A percentile compares a stretch with the other conserved stretches of the same genome.
phyloP scores from a whole-genome alignment of 1,140 invertebrate genomes.

The Caenorhabditis inopinata region DNA sequence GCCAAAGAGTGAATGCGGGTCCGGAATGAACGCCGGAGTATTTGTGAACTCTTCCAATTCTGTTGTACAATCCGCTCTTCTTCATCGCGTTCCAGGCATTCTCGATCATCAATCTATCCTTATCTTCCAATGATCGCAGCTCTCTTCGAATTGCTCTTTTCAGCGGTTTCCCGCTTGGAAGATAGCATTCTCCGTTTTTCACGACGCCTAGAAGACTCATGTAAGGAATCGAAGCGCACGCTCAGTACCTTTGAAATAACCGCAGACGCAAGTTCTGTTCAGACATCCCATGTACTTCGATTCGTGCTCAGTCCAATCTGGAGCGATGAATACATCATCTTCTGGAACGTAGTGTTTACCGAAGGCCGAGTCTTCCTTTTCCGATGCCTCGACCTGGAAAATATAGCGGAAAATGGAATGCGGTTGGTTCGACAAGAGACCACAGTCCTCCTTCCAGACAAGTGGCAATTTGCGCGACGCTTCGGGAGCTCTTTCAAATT shows the following conservation, averaged over 20 bases:
- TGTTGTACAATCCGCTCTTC: conserved; percentile 43
- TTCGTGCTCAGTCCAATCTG: conserved; percentile 36
- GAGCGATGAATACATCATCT: conserved; percentile 12
- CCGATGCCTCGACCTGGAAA: conserved; percentile 11
- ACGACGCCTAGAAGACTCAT: neutral
- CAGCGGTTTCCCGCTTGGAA: neutral
- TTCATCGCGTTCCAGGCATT: conserved; percentile 31
- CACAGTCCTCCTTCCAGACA: no score
- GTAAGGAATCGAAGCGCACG: neutral
- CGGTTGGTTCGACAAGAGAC: no score
- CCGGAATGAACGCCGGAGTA: conserved; percentile 49
- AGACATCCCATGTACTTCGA: conserved; percentile 25
- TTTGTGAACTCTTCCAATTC: conserved; percentile 50
- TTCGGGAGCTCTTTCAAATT: neutral
- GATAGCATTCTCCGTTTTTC: conserved; percentile 2
- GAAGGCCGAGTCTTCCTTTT: conserved; percentile 38
- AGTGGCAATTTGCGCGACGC: no score
- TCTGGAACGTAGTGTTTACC: conserved; percentile 41
- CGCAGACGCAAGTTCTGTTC: conserved; percentile 35
- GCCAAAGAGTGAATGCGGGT: conserved; percentile 47
- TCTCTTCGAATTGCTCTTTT: conserved; percentile 31
- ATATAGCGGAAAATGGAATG: neutral
- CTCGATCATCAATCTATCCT: conserved; percentile 11
- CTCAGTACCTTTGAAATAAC: conserved; percentile 31
- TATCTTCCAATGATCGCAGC: conserved; percentile 1